Conservation (phyloP, 2,888 invertebrate genomes). For the Brenthis daphne region DNA sequence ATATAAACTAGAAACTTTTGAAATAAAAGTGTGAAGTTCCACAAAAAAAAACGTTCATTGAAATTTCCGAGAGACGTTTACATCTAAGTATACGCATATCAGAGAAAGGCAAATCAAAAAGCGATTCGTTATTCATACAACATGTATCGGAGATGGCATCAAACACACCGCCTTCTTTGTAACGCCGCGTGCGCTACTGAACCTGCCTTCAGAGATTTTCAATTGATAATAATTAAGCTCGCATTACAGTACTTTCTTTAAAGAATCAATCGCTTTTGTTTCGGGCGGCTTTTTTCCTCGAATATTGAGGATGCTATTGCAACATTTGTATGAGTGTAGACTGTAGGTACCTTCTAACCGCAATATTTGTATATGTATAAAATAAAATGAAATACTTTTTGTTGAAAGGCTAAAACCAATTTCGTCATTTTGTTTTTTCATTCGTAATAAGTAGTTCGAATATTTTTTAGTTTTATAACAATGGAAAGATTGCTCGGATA, state of each 20-base stretch:
- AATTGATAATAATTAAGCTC: constrained; percentile 77
- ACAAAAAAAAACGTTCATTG: background rate
- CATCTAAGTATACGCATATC: background rate
- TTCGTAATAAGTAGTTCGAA: too few species aligned
- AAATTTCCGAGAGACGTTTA: constrained; percentile 4
- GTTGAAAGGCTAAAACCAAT: too few species aligned
- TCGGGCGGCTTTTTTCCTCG: constrained; percentile 8
- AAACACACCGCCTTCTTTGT: constrained; percentile 37
- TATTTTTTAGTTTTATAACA: too few species aligned
- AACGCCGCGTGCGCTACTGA: constrained; percentile 34
- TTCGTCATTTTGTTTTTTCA: too few species aligned
- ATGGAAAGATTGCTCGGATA: too few species aligned
- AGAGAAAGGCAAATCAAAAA: constrained; percentile 48
- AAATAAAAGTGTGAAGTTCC: background rate
- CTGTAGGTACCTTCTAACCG: background rate
- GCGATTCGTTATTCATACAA: constrained; percentile 51
- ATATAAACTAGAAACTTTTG: too few species aligned
- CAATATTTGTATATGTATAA: background rate
- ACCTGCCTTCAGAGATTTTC: constrained; percentile 67
- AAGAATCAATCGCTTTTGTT: constrained; percentile 31
- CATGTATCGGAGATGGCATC: constrained; percentile 33
- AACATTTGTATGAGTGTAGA: background rate
- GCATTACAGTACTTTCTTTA: constrained; percentile 63
- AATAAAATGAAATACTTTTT: too few species aligned
- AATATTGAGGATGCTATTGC: background rate